Conservation (phyloP, 2,113 vertebrate genomes). For the Nestor notabilis region DNA sequence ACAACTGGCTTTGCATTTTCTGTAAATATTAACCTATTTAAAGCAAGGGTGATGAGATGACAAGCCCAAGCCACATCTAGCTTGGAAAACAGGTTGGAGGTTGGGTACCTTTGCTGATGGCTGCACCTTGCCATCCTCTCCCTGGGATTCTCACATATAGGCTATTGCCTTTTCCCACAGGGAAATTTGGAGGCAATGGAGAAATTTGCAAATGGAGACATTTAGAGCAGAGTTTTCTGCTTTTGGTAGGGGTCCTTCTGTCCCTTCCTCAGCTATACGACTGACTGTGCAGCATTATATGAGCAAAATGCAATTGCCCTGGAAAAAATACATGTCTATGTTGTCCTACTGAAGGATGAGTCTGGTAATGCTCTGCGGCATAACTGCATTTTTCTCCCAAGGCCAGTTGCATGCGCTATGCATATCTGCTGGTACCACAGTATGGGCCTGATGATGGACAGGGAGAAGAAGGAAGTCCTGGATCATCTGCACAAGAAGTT, state of each 20-base stretch:
- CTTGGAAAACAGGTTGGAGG: neutral
- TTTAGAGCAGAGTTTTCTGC: neutral
- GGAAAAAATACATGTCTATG: neutral
- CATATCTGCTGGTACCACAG: neutral
- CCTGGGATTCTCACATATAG: neutral
- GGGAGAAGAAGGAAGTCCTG: neutral
- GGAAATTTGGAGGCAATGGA: neutral
- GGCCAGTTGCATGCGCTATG: rapidly evolving
- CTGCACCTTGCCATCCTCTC: neutral
- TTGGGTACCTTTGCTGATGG: no score
- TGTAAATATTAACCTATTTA: neutral
- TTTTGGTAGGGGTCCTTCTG: neutral
- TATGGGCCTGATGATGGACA: neutral
- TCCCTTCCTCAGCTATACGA: neutral
- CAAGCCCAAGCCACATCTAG: neutral
- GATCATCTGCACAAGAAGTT: neutral
- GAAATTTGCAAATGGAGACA: neutral
- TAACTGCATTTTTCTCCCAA: neutral
- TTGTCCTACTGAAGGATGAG: neutral
- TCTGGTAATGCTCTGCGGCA: neutral
- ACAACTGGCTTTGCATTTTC: neutral
- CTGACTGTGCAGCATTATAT: neutral
- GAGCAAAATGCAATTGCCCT: neutral
- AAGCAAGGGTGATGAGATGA: neutral
- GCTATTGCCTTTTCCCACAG: neutral